Percentiles rank a stretch among this genome's conserved stretches.
Evolutionary conservation across 2,888 invertebrate species (phyloP).

Genomic region (Protophormia terraenovae): DNA sequence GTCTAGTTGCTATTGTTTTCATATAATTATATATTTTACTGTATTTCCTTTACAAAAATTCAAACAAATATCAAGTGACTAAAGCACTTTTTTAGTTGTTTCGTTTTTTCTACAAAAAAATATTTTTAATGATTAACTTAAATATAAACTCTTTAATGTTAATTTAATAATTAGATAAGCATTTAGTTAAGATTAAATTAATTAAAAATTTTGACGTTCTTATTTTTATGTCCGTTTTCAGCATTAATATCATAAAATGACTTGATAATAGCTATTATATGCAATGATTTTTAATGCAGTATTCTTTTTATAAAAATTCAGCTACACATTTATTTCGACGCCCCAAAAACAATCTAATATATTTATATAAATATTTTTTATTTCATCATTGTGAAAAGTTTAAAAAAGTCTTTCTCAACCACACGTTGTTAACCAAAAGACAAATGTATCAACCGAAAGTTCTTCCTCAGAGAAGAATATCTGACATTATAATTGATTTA

Average conservation of each 20-base stretch:
- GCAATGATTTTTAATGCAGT: too few species aligned
- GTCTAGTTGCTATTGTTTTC: background rate
- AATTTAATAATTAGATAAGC: background rate
- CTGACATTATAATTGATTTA: too few species aligned
- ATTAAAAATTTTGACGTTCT: background rate
- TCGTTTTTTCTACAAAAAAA: background rate
- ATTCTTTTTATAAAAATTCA: too few species aligned
- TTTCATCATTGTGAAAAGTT: too few species aligned
- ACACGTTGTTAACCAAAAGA: too few species aligned
- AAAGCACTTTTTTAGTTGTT: background rate
- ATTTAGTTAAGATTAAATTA: background rate
- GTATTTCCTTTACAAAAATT: background rate
- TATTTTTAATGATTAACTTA: background rate
- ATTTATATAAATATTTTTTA: too few species aligned
- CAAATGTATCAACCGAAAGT: too few species aligned
- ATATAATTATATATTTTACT: background rate
- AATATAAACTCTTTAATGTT: background rate
- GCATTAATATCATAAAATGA: background rate
- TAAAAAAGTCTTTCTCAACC: too few species aligned
- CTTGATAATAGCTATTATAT: background rate
- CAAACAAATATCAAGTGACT: conserved; percentile 16
- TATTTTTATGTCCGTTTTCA: background rate
- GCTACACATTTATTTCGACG: too few species aligned
- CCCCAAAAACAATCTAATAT: too few species aligned
- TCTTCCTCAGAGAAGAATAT: too few species aligned